Evolutionary conservation across 2,113 vertebrate genomes (phyloP).

Genomic region (Antigone vipio): DNA sequence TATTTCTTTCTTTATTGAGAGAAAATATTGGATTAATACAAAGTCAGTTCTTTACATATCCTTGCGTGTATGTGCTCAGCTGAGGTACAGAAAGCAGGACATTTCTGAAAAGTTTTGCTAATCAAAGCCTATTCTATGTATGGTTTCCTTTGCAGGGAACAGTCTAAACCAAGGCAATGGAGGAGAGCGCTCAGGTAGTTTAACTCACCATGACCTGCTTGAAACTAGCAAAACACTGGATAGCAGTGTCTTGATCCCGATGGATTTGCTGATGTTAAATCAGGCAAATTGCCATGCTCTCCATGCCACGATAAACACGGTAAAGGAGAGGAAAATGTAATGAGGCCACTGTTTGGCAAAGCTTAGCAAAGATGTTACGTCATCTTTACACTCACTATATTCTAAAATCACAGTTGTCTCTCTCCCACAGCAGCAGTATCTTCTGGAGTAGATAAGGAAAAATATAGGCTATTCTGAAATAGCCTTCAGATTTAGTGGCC

Average conservation of each 20-base stretch:
- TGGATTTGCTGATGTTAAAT: not conserved
- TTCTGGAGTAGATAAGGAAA: not conserved
- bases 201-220: not conserved
- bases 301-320: not conserved
- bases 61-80: not conserved
- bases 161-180: not conserved
- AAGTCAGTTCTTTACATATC: not conserved
- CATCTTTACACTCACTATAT: not conserved
- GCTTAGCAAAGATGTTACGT: not conserved
- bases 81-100: not conserved
- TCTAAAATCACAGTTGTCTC: not conserved
- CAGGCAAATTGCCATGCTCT: not conserved
- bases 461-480: not conserved
- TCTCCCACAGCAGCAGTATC: not conserved
- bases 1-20: not conserved
- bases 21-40: not conserved
- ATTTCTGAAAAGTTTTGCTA: not conserved
- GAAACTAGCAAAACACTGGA: not conserved
- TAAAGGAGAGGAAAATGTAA: slow-evolving; percentile 32
- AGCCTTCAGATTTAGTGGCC: not conserved
- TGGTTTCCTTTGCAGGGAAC: not conserved
- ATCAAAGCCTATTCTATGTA: not conserved
- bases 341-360: slow-evolving; percentile 17
- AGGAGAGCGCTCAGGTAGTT: not conserved
- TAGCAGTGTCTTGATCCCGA: not conserved